Base-by-base conservation (phyloP, 1,140 invertebrate genomes). In the Leptinotarsa undecemlineata region DNA sequence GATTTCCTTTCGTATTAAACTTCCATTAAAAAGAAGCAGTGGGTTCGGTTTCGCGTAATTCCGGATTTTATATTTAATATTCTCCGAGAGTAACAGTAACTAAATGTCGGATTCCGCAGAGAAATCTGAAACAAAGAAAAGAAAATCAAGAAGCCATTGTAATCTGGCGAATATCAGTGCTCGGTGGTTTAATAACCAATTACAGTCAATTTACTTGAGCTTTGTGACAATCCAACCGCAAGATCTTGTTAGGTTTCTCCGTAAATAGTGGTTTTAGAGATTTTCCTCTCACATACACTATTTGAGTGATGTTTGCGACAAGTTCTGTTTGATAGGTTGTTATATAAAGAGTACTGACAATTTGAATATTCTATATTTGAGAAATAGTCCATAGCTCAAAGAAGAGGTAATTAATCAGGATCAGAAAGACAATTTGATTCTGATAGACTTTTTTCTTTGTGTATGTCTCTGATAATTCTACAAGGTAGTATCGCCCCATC, bases 191-290 rank as follows among this genome's bases (percentile, higher is more conserved):
- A 78, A 78, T 78, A 78, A 76, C 61, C 77, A 73, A 78, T 78
- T 78, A 78, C 70, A 76, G 76, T 71, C 75, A 78, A 76, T 78
- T 78, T 78, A 61, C 69, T 74, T 74, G 72, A 73, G 72, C 74
- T 57, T 67, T 75, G 73, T 74, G 75, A 78, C 75, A 76, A 76
- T 74, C 73, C 77, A 68, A 78, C 75, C 77, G 77, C 75, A 66
- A 78, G 75, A 78, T 78, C 77, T 76, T 78, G 75, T 78, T 78
- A 76, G 71, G 74, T 76, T 78, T 76, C 75, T 71, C 69, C 19
- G 75, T 74, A 73, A 26, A 67, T 70, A 74, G 75, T 76, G 75
- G 76, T 74, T 78, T 78, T 78, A 78, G 71, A 71, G 69, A 69
- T 74, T 71, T 57, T 57, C 51, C 51, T 57, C 51, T 19, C n/a